phyloP scores from a whole-genome alignment of 2,113 vertebrate species.

The Montifringilla adamsi region DNA sequence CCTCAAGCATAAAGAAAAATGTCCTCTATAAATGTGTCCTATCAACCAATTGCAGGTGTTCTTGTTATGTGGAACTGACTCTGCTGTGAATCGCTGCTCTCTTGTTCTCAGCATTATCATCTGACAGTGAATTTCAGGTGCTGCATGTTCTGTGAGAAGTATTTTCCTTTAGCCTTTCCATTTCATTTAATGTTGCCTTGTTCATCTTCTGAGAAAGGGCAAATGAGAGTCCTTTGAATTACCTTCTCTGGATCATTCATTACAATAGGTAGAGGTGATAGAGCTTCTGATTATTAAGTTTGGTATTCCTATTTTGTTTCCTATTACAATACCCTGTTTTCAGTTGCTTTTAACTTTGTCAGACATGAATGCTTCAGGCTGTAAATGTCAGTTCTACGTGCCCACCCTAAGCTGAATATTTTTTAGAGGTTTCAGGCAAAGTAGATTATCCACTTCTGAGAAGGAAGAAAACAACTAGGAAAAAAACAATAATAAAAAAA shows the following conservation, averaged over 20 bases:
- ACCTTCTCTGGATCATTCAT: neutral
- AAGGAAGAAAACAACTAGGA: neutral
- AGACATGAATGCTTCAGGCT: neutral
- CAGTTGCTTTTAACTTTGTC: neutral
- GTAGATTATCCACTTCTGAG: neutral
- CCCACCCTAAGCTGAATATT: neutral
- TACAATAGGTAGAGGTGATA: neutral
- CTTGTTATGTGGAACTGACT: neutral
- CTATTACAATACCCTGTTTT: neutral
- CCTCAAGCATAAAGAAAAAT: neutral
- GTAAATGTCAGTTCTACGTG: neutral
- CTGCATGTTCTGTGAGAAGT: neutral
- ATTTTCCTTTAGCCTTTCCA: conserved; percentile 21
- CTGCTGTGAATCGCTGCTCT: neutral
- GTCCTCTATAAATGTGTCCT: neutral
- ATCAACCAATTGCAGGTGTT: neutral
- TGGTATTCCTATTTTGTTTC: neutral
- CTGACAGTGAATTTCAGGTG: neutral
- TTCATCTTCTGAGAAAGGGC: neutral
- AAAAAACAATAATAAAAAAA: too few species aligned
- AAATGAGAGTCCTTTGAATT: neutral
- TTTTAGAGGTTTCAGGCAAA: neutral
- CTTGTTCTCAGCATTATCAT: neutral
- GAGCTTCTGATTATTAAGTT: conserved; percentile 1
- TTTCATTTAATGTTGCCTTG: neutral